Base-by-base conservation (phyloP, 2,888 invertebrate genomes). In the Phymatocera aterrima region DNA sequence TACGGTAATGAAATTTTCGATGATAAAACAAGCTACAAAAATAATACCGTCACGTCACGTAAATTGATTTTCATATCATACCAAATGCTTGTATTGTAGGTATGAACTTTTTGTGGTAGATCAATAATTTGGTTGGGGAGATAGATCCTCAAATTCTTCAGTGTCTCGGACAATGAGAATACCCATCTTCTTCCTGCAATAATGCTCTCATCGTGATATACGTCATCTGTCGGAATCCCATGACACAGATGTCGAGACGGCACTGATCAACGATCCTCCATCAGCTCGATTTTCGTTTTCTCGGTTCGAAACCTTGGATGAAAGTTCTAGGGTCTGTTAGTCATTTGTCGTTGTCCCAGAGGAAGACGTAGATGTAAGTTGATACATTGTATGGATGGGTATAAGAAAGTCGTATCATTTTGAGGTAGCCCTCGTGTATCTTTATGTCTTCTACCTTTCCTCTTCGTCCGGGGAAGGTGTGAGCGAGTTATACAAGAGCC, bases 211-310 rank as follows among this genome's bases (percentile, higher is more conserved):
- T 37, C 64, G 8, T 15, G 3, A 24, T 57, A 10, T 37, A 60
- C 31, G 34, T 60, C 31, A 34, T 31, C n/a, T 31, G 2, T 31
- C 15, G 60, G 34, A 64, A 64, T 37, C 15, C 18, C 8, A 37
- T 37, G 2, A 10, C 6, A 37, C 64, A 34, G 21, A 21, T 64
- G 37, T 64, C 64, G 18, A 37, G 64, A 34, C 8, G 21, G 64
- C 10, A n/a, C 34, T 64, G 64, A 64, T n/a, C n/a, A n/a, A n/a
- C n/a, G n/a, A n/a, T 18, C 37, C 37, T 37, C 18, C 37, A 64
- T 64, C 64, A 37, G 64, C 1, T 64, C 37, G 64, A 64, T 64
- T 34, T 21, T 64, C 34, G 34, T 64, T 64, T 64, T 34, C 18
- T 3, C 34, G 64, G 37, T 37, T 37, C 12, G 34, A 64, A 34